phyloP scores from a whole-genome alignment of 1,140 invertebrate genomes.

The Drosophila dunni region DNA sequence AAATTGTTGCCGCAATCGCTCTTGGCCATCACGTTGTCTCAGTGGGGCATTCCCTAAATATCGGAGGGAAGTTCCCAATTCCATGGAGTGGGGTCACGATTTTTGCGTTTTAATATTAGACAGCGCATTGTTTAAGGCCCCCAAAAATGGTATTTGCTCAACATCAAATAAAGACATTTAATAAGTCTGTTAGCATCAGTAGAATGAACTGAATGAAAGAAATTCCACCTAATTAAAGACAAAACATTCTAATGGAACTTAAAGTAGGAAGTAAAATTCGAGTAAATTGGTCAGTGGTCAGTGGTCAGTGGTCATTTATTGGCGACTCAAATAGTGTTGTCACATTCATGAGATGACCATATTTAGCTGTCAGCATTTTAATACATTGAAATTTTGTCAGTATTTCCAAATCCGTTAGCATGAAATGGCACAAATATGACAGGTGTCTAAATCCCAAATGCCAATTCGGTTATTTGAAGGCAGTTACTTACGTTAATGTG shows the following conservation, averaged over 20 bases:
- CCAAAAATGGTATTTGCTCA: constrained; percentile 57
- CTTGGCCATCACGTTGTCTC: constrained; percentile 67
- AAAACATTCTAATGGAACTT: constrained; percentile 23
- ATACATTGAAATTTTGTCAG: constrained; percentile 16
- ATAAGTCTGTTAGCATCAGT: constrained; percentile 20
- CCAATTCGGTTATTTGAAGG: constrained; percentile 46
- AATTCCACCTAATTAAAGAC: constrained; percentile 31
- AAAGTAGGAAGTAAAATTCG: no score
- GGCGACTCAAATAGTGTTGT: constrained; percentile 3
- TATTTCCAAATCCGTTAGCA: constrained; percentile 57
- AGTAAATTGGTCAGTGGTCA: background rate
- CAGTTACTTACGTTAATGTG: constrained; percentile 43
- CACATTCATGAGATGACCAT: constrained; percentile 10
- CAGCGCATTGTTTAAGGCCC: constrained; percentile 14
- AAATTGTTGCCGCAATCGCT: constrained; percentile 46
- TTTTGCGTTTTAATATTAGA: constrained; percentile 56
- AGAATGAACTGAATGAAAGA: background rate
- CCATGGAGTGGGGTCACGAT: constrained; percentile 55
- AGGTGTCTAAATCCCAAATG: constrained; percentile 62
- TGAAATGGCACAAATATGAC: constrained; percentile 65
- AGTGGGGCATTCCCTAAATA: constrained; percentile 48
- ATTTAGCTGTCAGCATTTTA: constrained; percentile 29
- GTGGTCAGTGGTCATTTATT: background rate
- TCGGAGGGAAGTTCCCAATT: constrained; percentile 2
- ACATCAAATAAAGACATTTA: constrained; percentile 64